Conservation (phyloP, 2,888 invertebrate species). For the Tetragonisca angustula region DNA sequence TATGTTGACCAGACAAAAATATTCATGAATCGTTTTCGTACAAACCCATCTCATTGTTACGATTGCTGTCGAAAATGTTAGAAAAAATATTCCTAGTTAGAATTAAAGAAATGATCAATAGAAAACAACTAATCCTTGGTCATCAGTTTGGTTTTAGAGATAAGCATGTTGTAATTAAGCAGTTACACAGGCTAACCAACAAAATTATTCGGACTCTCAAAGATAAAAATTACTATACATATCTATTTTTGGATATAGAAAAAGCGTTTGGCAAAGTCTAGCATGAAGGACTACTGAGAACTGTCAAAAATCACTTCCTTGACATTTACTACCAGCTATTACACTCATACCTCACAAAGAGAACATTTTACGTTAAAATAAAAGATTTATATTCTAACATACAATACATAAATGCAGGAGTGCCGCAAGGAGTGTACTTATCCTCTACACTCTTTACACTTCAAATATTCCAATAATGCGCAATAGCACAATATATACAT, state of each 20-base stretch:
- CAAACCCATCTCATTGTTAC: constrained; percentile 66
- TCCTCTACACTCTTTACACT: background rate
- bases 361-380: constrained; percentile 4
- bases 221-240: constrained; percentile 52
- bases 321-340: constrained; percentile 34
- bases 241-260: constrained; percentile 53
- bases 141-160: constrained; percentile 67
- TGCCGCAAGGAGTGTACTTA: background rate
- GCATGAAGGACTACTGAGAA: constrained; percentile 58
- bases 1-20: background rate
- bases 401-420: background rate
- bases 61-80: constrained; percentile 50
- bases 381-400: background rate
- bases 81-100: too few relatives aligned
- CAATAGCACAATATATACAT: background rate
- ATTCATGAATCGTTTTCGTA: constrained; percentile 61
- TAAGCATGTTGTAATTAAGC: constrained; percentile 61
- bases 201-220: constrained; percentile 49
- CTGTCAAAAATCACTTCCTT: constrained; percentile 38
- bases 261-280: constrained; percentile 66
- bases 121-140: constrained; percentile 57
- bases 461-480: background rate
- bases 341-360: background rate
- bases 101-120: too few relatives aligned
- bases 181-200: constrained; percentile 51